Base-by-base conservation (phyloP, 2,888 invertebrate species). In the Agrotis puta region DNA sequence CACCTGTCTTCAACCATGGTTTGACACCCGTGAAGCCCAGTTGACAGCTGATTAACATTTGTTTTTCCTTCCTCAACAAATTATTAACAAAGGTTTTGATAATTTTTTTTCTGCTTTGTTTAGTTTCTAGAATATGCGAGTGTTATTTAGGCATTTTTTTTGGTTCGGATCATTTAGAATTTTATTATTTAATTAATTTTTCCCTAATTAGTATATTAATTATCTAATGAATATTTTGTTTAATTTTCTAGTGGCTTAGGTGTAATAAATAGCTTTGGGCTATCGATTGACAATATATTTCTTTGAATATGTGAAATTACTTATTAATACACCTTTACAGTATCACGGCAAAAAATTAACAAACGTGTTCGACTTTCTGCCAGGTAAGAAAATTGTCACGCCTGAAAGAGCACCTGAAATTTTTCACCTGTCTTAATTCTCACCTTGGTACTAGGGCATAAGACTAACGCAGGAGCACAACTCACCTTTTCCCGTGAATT, bases 371-470 rank as follows among this genome's bases (percentile, higher is more conserved):
- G 13, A 33, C 33, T 48, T 65, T 67, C 58, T 70, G 58, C 47
- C 43, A 83, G 74, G 74, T 82, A 81, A 84, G 81, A 84, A 79
- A 71, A 70, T 58, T 39, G n/a, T 79, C 64, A 80, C 80, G 53
- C 64, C 70, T 82, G 86, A 88, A 74, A 88, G 84, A 83, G 83
- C 84, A 61, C 69, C 92, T 91, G 92, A 92, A 89, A 91, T 90
- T 92, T 93, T 93, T 93, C 91, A 95, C 95, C 94, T 95, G 93
- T 93, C 94, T 94, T 93, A 92, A 89, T 77, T 88, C 90, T 92
- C 92, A 95, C 94, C 94, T 94, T 92, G 86, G 73, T 92, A 96
- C 94, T 85, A 94, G 94, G 95, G 82, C 24, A 86, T 82, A 81
- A 96, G 90, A 77, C 91, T 72, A 59, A 50, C 16, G 24, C 48